Evolutionary conservation across 2,113 vertebrate genomes (phyloP), one percentile per base, ranked within the genome.

Genomic region (Cettia cetti): DNA sequence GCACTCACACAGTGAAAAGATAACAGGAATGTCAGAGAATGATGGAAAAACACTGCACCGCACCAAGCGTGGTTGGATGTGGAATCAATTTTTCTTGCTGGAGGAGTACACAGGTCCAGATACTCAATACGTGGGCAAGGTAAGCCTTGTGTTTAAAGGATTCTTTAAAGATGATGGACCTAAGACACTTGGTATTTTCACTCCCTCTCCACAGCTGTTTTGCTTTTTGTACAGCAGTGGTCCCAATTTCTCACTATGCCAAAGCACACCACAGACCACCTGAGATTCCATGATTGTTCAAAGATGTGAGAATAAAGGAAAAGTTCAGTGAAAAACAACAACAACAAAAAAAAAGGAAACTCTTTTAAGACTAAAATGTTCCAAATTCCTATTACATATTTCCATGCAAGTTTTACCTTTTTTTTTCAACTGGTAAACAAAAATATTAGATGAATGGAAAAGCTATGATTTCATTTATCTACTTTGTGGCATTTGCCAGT

Each of bases 21-120:
- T 97, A 93, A 92, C 97, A 92, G 96, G 94, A 74, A 42, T 97
- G 90, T 80, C 96, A 31, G 98, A 98, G 81, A 97, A 97, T 45
- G 98, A 98, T 33, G 98, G 98, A 70, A 98, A 97, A 97, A 95
- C 97, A 50, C 98, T 99, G 18, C 98, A 98, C 71, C 99, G 99
- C 24, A 98, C 97, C 96, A 99, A 99, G 84, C 98, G 99, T 39
- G 99, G 99, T 83, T 99, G 99, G 99, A 99, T 99, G 99, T 99
- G 99, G 99, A 99, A 99, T 97, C 99, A 99, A 90, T 99, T 99
- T 98, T 99, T 99, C 98, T 98, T 99, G 93, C 97, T 99, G 71
- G 99, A 99, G 96, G 99, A 99, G 90, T 99, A 99, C 87, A 98
- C 98, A 28, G 99, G 99, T 86, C 98, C 98, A 31, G 99, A 99